Evolutionary conservation across 2,888 invertebrate genomes (phyloP), one percentile per base, ranked within the genome.

Genomic region (Cephalotes varians): DNA sequence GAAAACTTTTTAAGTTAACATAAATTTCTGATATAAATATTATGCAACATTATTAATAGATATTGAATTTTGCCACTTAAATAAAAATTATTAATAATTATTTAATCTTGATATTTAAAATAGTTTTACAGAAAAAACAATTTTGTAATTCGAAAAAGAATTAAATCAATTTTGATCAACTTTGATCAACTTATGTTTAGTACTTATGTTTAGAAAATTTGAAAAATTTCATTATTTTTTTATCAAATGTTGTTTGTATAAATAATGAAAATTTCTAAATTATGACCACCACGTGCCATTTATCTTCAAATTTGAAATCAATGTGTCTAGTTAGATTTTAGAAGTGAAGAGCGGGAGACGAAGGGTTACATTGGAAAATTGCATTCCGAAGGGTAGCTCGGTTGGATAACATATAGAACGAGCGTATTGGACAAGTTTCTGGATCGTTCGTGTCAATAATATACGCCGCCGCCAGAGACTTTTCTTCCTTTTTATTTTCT

Each of bases 371-470:
- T 47, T 25, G 28, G 60, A 9, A 64, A 67, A 86, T 82, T 71
- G 81, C 73, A 74, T 86, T 69, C 60, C 18, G 51, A 49, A 54
- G 71, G 51, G 31, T 81, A 74, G 79, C 86, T 87, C 1, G 58
- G 40, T 58, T 15, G 65, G 54, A 62, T 37, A 81, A 69, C 21
- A 37, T 37, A 58, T 56, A 54, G 44, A 71, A 49, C 49, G 28
- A 40, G 58, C 31, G 12, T 65, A 77, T 67, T 31, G n/a, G 28
- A 60, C 37, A 72, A 73, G 67, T 56, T 73, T 56, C 49, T 44
- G 60, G 64, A 79, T 64, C 60, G 37, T 34, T 79, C 58, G 31
- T 62, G 37, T 18, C 84, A 18, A 79, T 71, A 65, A 64, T 67
- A 67, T 5, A 76, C 40, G 28, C 4, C 21, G 1, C 31, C 34